Conservation (phyloP, 2,113 vertebrate species). For the Calidris pugnax region DNA sequence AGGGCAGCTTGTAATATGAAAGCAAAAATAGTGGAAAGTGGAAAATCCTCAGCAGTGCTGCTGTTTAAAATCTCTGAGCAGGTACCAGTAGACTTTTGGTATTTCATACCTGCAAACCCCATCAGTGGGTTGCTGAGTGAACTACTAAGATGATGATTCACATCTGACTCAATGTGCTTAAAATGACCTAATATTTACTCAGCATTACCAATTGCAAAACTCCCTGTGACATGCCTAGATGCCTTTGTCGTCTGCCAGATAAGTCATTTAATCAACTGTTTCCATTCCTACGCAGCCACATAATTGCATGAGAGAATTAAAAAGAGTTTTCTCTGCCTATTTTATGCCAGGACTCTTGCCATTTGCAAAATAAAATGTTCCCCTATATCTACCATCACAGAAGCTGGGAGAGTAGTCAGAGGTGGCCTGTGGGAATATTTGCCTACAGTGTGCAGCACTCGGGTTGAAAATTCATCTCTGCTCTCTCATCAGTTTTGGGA, state of each 20-base stretch:
- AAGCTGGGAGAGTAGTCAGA: background rate
- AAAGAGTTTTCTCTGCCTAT: background rate
- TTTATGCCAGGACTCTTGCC: background rate
- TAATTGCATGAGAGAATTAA: background rate
- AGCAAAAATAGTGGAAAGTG: background rate
- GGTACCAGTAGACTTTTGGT: background rate
- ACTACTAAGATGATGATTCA: background rate
- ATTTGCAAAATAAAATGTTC: background rate
- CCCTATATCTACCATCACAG: background rate
- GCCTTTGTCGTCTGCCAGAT: background rate
- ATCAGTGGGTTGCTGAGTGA: background rate
- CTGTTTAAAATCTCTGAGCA: background rate
- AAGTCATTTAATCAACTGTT: background rate
- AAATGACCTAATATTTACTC: background rate
- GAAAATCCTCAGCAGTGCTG: background rate
- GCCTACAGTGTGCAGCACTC: background rate
- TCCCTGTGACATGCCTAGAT: background rate
- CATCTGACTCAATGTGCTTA: background rate
- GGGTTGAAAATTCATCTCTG: background rate
- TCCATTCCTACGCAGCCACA: background rate
- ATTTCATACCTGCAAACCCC: background rate
- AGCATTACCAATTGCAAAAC: background rate
- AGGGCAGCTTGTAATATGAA: background rate
- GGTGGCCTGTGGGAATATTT: background rate
- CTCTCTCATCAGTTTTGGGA: background rate